Base-by-base conservation (phyloP, 2,113 vertebrate species). In the Rhinoderma darwinii region DNA sequence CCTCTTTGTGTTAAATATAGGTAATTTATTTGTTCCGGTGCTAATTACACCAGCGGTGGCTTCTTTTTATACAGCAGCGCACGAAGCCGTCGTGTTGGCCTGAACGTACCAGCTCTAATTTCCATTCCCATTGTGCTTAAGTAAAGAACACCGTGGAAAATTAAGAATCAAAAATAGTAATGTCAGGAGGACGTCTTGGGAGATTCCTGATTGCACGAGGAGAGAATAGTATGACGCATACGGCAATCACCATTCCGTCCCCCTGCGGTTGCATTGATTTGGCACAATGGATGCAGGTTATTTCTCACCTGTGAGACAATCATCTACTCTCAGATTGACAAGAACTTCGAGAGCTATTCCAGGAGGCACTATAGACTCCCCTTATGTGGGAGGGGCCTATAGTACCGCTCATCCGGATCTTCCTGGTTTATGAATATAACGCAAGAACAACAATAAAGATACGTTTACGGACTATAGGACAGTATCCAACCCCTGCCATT, bases 1-100 rank as follows among this genome's bases (percentile, higher is more conserved):
- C 30, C 20, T 35, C 76, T 35, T 44, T 78, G 76, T 54, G 47
- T 78, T 78, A 78, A 78, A 78, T 78, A 78, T 78, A 78, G 76
- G 47, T 78, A 78, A 78, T 78, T 78, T 37, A 32, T 32, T 30
- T 54, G 47, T 54, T 78, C 76, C 50, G 47, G 47, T 54, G 50
- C 30, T 78, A 78, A 78, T 78, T 78, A 54, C 50, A 54, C 7
- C 76, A 35, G 27, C 9, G 18, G 47, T 54, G 76, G 47, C 3
- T 27, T 78, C 76, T 78, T 20, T 78, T 78, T 54, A 22, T 78
- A 22, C 27, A 11, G 47, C 76, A 6, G 76, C 27, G 47, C 76
- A 54, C 32, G 37, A 37, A 22, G 50, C 76, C 47, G 32, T 72
- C 68, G 35, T 41, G 68, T 72, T 72, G 68, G 37, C 68, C 37